Evolutionary conservation across 1,140 invertebrate genomes (phyloP), one percentile per base, ranked within the genome.

Genomic region (Philotrypesis tridentata): DNA sequence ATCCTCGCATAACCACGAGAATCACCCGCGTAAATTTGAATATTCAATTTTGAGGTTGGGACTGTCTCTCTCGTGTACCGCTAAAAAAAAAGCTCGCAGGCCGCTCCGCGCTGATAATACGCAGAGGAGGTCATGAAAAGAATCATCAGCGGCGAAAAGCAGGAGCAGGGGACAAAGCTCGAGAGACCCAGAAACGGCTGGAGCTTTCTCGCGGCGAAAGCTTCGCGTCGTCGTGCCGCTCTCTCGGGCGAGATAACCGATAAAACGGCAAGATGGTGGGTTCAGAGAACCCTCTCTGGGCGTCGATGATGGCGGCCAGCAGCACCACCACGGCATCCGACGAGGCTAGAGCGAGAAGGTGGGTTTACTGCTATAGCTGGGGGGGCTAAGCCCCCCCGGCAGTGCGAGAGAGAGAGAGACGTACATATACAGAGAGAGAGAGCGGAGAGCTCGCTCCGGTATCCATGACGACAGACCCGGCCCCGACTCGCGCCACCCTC

Each of bases 391-490:
- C 17, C n/a, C 27, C 27, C 23, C n/a, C 21, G 55, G 7, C 21
- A 23, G 55, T 25, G 55, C 17, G 65, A 40, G 77, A 70, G 27
- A 55, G 60, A 71, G 63, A 70, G 78, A 27, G 84, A 86, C 7
- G 40, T 43, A 11, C 40, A 43, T 11, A 14, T 43, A 43, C 40
- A 55, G 17, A 55, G 48, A n/a, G 48, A 88, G 88, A 85, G 87
- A 85, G 84, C 83, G 85, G 86, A 85, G 84, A 81, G 84, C 80
- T 83, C 82, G 84, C 84, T 84, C 86, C 87, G 76, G 91, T 92
- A 88, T 89, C 90, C 89, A 92, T 92, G 91, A 87, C 90, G 86
- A 92, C 91, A 89, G 91, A 91, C 90, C 91, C 82, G 63, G 90
- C 91, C 91, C 91, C 87, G 87, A 88, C 86, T 88, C 87, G 85